Base-by-base conservation (phyloP, 2,113 vertebrate genomes). In the Corythaixoides concolor region DNA sequence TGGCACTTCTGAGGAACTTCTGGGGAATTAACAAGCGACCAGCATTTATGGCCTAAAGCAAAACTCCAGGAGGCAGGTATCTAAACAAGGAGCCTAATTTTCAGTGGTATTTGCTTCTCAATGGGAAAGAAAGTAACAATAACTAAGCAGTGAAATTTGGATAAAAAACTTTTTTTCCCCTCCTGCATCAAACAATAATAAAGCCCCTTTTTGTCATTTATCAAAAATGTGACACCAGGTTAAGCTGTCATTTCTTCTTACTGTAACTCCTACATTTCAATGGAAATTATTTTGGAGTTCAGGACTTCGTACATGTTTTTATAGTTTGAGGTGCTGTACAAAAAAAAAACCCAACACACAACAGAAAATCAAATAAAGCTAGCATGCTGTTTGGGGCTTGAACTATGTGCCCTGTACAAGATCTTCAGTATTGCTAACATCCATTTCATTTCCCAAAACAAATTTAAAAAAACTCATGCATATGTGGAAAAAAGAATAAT, bases 1-100 rank as follows among this genome's bases (percentile, higher is more conserved):
- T 3, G 12, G 96, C 87, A 66, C 89, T 96, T 93, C 72, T 63
- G 67, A 95, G 93, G 91, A 96, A 94, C 90, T 87, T 56, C 27
- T 87, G 62, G 88, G 11, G 89, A 96, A 96, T 95, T 94, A 93
- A 97, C 91, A 85, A 94, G 95, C 9, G 9, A 80, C 87, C 79
- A 16, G 85, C 47, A 67, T 62, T 88, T 33, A 67, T 9, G 88
- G 85, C 97, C 94, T 67, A 33, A 64, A 94, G 97, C 92, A 91
- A 94, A 76, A 68, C 67, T 93, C 55, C 83, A 90, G 94, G 68
- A 85, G 91, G 92, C 7, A 39, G 37, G 60, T 17, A 62, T 15
- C 62, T 62, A 41, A 56, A 72, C 3, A 4, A 55, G 45, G 0
- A 62, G 66, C 69, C 32, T n/a, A 13, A 69, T 60, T 82, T 85